Evolutionary conservation across 2,888 invertebrate genomes (phyloP), one percentile per base, ranked within the genome.

Genomic region (Pogonocherus hispidulus): DNA sequence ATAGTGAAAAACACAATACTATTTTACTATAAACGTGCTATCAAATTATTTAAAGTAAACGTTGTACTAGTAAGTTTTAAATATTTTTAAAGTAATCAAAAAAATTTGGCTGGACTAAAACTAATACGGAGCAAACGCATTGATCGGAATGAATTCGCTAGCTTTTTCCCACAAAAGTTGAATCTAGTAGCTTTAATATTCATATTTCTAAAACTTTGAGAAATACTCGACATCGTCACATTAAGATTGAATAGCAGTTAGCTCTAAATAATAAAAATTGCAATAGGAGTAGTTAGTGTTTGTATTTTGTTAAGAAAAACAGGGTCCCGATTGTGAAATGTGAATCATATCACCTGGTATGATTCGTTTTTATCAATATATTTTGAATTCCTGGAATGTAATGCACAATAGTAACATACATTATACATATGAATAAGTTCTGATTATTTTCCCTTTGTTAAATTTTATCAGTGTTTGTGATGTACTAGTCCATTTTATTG

Each of bases 401-500:
- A 66, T 44, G 41, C 41, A 57, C 52, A 66, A 57, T 56, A 44
- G 57, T 19, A 35, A 22, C 35, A 59, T 27, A 27, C 27, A 27
- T 5, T 16, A 41, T 5, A 54, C 19, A 19, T 65, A 65, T 11
- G 14, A 35, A 57, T 60, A 55, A 44, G 14, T 47, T 57, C 52
- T 41, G 14, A 37, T 63, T 49, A 49, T 49, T 23, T 70, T 64
- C 44, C 51, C 37, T 65, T 11, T 22, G n/a, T 22, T 57, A 63
- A 67, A 68, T 70, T 69, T 70, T 74, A 75, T 80, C 80, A 81
- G 80, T 82, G 83, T 83, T 81, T 82, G 81, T 79, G 76, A 73
- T 79, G 78, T 81, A 76, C 83, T 83, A 83, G 83, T 83, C 83
- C 81, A 79, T 76, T 80, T 67, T 67, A 72, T 70, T 67, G 68